These are phyloP conservation scores for Micrasema longulum DNA, from an alignment of 1,140 invertebrate species.

Conservation along the genomic window DNA sequence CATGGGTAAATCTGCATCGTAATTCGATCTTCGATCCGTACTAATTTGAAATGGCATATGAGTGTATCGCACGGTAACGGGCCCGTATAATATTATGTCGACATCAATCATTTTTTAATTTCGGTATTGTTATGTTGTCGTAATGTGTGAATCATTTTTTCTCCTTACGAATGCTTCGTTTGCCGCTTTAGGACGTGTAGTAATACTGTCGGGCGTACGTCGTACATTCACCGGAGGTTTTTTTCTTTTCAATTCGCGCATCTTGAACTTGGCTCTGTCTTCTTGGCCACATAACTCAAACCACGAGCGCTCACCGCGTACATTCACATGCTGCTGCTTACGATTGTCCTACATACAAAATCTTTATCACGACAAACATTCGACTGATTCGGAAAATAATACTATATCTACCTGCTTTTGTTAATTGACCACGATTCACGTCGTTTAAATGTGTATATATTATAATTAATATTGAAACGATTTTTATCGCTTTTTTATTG, in stretches of 20 bases:
- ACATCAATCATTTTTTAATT: slow-evolving; percentile 31
- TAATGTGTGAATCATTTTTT: slow-evolving; percentile 24
- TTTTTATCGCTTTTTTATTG: too few species aligned
- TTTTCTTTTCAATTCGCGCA: slow-evolving; percentile 12
- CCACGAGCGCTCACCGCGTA: slow-evolving; percentile 28
- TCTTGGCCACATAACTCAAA: slow-evolving; percentile 17
- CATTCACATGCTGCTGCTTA: not conserved
- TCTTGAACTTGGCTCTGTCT: slow-evolving; percentile 21
- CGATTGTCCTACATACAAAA: slow-evolving; percentile 11
- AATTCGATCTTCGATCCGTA: too few species aligned
- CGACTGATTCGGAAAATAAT: not conserved
- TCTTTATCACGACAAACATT: slow-evolving; percentile 6
- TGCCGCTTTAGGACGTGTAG: slow-evolving; percentile 5
- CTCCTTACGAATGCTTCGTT: not conserved
- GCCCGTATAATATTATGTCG: not conserved
- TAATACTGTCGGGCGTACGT: slow-evolving; percentile 1
- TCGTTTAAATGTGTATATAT: too few species aligned
- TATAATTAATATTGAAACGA: too few species aligned
- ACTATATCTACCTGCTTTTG: not conserved
- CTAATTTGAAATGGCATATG: too few species aligned
- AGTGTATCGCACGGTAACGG: too few species aligned
- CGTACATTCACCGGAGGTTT: slow-evolving; percentile 21
- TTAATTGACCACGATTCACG: not conserved
- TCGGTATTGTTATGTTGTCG: slow-evolving; percentile 18
- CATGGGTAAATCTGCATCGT: too few species aligned